A percentile compares a stretch with the other conserved stretches of the same genome.
phyloP scores from a whole-genome alignment of 2,888 invertebrate genomes.

The Heliconius cydno region DNA sequence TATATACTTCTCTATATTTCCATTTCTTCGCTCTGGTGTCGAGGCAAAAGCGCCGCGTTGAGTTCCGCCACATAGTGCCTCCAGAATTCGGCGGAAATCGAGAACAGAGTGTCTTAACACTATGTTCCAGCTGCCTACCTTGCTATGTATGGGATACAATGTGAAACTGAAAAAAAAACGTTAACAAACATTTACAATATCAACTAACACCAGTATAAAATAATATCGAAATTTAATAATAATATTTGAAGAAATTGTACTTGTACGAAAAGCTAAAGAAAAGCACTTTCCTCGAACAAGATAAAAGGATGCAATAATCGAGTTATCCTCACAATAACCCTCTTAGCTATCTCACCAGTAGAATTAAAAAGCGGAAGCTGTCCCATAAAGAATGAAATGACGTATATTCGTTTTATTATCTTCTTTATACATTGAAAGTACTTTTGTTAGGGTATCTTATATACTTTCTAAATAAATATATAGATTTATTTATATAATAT shows the following conservation, averaged over 20 bases:
- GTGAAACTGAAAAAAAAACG: too few relatives aligned
- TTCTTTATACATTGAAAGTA: neutral
- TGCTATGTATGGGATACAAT: too few relatives aligned
- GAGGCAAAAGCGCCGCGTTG: too few relatives aligned
- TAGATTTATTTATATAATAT: neutral
- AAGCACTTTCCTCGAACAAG: slow-evolving; percentile 22
- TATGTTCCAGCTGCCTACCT: too few relatives aligned
- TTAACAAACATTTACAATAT: neutral
- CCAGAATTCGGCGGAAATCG: too few relatives aligned
- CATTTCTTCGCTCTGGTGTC: too few relatives aligned
- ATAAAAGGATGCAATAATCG: slow-evolving; percentile 32
- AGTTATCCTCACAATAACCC: slow-evolving; percentile 28
- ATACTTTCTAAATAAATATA: neutral
- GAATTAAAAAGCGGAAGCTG: slow-evolving; percentile 22
- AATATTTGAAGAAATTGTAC: neutral
- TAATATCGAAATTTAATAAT: neutral
- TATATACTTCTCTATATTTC: too few relatives aligned
- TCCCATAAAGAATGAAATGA: neutral
- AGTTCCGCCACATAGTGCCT: too few relatives aligned
- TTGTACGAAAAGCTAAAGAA: neutral
- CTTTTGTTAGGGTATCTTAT: neutral
- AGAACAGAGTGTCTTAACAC: too few relatives aligned
- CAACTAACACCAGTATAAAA: neutral
- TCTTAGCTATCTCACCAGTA: slow-evolving; percentile 16
- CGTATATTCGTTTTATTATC: neutral